Evolutionary conservation across 2,888 invertebrate genomes (phyloP).

Genomic region (Drosophila peninsularis): DNA sequence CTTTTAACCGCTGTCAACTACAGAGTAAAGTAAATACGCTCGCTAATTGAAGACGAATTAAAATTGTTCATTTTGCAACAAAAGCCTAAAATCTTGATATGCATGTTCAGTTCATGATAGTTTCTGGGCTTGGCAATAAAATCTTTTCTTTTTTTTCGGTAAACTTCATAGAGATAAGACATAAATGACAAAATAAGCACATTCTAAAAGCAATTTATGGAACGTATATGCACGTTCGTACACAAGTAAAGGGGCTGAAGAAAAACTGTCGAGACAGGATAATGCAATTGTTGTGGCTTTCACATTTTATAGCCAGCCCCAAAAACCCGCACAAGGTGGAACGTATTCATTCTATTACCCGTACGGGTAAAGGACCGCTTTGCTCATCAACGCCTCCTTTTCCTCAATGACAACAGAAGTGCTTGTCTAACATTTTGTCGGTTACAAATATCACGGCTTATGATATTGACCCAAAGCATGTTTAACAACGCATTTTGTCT

Average conservation of each 20-base stretch:
- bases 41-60: not conserved
- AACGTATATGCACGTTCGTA: not conserved
- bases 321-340: conserved; percentile 48
- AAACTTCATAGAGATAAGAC: not conserved
- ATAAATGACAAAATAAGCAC: conserved; percentile 7
- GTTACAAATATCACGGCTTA: conserved; percentile 80
- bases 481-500: conserved; percentile 73
- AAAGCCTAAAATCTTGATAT: not conserved
- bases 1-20: not conserved
- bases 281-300: conserved; percentile 70
- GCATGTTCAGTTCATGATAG: not conserved
- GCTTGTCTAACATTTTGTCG: conserved; percentile 78
- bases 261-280: conserved; percentile 29
- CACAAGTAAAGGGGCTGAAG: not conserved
- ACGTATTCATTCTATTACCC: conserved; percentile 41
- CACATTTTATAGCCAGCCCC: conserved; percentile 57
- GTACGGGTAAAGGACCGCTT: not conserved
- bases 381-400: conserved; percentile 13
- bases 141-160: not conserved
- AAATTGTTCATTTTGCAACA: not conserved
- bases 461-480: conserved; percentile 81
- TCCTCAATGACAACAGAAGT: conserved; percentile 47
- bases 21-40: not conserved
- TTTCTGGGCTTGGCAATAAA: not conserved
- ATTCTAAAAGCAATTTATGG: conserved; percentile 3